Evolutionary conservation across 2,113 vertebrate species (phyloP), one percentile per base, ranked within the genome.

Genomic region (Cavia porcellus): DNA sequence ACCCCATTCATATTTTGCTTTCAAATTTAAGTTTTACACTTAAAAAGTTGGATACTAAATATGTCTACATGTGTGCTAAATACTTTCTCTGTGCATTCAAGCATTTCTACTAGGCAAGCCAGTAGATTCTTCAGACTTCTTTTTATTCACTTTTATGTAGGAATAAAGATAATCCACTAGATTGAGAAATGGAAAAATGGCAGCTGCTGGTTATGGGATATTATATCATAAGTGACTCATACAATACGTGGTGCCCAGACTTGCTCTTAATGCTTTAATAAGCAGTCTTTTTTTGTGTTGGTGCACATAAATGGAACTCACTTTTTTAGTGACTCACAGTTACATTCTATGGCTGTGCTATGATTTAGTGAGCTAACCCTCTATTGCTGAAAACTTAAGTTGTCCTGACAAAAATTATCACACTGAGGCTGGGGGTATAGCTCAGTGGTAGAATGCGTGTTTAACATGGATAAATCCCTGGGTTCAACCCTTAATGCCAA

Each of bases 21-120:
- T 52, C 52, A 85, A 89, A 66, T 90, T 89, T 96, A 92, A 92
- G 89, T 92, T 97, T 92, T 82, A 94, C 35, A 68, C 74, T 86
- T 86, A 68, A 64, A 59, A 82, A 80, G 35, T 30, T 70, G 52
- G 32, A 30, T 93, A 55, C 61, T 57, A 75, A 89, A 85, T 88
- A 52, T 89, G 55, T 81, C 85, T 81, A 3, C 91, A 57, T 86
- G 15, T 64, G 35, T 86, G 72, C 75, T 86, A 95, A 90, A 62
- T 95, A 55, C 47, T 81, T 85, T 75, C 55, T 83, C n/a, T 93
- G 83, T 66, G 64, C 77, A 86, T 47, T 89, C 86, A 89, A 68
- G 35, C 50, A 75, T 95, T 95, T 93, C 50, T 68, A 32, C 42
- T 70, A 83, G 75, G 24, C 72, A 66, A 59, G 62, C 19, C 64